Evolutionary conservation across 2,113 vertebrate genomes (phyloP).

Genomic region (Anarrhichthys ocellatus): DNA sequence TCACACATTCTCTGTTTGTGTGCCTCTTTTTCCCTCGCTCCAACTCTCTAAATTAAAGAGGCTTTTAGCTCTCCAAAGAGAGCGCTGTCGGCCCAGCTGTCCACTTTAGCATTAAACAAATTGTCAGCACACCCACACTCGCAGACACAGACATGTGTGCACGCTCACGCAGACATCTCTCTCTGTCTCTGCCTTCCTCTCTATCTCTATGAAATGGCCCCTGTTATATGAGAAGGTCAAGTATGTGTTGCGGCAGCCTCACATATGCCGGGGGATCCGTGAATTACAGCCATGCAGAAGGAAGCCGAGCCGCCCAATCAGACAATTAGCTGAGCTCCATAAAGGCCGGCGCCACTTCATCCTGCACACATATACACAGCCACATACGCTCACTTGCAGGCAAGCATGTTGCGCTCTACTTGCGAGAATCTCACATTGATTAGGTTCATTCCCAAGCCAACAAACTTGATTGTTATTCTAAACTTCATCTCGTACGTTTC

Average conservation of each 20-base stretch:
- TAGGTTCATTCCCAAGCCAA: conserved; percentile 40
- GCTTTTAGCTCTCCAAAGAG: conserved; percentile 74
- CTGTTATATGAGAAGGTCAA: conserved; percentile 76
- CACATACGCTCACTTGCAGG: background rate
- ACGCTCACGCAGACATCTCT: conserved; percentile 19
- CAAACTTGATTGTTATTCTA: conserved; percentile 24
- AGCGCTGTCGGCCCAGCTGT: conserved; percentile 76
- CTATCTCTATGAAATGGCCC: conserved; percentile 11
- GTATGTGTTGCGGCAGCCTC: conserved; percentile 63
- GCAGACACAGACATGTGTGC: conserved; percentile 4
- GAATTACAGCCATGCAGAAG: conserved; percentile 72
- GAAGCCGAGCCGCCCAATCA: conserved; percentile 66
- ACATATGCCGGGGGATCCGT: conserved; percentile 65
- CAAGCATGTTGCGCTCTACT: conserved; percentile 2
- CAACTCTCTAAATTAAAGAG: conserved; percentile 75
- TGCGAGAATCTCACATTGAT: conserved; percentile 54
- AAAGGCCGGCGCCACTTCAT: conserved; percentile 76
- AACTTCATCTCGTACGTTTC: conserved; percentile 7
- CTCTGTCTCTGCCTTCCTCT: conserved; percentile 31
- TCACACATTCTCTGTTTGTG: conserved; percentile 44
- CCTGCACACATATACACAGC: background rate
- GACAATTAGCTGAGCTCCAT: conserved; percentile 73
- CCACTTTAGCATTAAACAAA: conserved; percentile 74
- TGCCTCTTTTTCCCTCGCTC: conserved; percentile 40
- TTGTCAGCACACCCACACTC: conserved; percentile 54